Evolutionary conservation across 2,888 invertebrate species (phyloP), one percentile per base, ranked within the genome.

Genomic region (Cerastis rubricosa): DNA sequence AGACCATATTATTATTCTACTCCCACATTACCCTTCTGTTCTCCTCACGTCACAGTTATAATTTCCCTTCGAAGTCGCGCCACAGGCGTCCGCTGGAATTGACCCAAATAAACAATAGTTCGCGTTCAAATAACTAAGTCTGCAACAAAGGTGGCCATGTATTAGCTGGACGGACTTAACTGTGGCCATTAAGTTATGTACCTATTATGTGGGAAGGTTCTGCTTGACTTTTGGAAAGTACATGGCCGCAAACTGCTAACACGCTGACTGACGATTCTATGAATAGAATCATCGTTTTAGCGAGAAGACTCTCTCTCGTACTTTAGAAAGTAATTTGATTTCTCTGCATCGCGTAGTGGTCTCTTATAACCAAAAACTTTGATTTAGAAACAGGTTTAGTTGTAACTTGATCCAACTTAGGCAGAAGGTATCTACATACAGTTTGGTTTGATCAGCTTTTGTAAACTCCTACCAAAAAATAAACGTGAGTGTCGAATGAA

Each of bases 61-160:
- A 90, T 90, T 88, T 89, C 83, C 82, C 81, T 89, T 80, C 86
- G 87, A 90, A 91, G 89, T 87, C 75, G 64, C 73, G 68, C 80
- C 57, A 72, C 67, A 67, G 51, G 87, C 79, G 80, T 84, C 84
- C 85, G 87, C 85, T 89, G 82, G 88, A 88, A 89, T 87, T 91
- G 91, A 91, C 92, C 93, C 91, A 92, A 92, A 92, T 92, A 92
- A 91, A 91, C 88, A 91, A 78, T 66, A 85, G 88, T 80, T 85
- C 63, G 80, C 66, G 71, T 86, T 83, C 89, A 84, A 86, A 85
- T 89, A 86, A 87, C 86, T 81, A 75, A 80, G 82, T 84, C 72
- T 54, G 80, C 65, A 68, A 86, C 83, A 84, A 83, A 85, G 81
- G 83, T 80, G 68, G 43, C 45, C 71, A 64, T 80, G 69, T 83